A percentile compares a stretch with the other conserved stretches of the same genome.
Evolutionary conservation across 1,140 invertebrate genomes (phyloP).

Genomic region (Drosophila equinoxialis): DNA sequence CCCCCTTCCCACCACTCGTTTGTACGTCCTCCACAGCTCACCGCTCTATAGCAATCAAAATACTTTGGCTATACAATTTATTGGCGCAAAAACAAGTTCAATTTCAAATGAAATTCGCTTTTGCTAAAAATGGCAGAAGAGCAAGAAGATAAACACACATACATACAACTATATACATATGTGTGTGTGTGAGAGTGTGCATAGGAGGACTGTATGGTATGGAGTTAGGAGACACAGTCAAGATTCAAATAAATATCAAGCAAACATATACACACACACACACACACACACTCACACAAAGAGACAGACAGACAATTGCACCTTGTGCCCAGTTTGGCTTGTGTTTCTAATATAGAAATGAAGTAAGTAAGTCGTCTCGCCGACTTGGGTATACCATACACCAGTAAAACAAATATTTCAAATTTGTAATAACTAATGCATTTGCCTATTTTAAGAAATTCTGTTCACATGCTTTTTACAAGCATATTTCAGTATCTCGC

Average conservation of each 20-base stretch:
- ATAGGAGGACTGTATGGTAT: constrained; percentile 43
- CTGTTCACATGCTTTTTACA: no score
- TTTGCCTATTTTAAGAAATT: no score
- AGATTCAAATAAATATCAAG: constrained; percentile 80
- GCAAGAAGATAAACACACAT: constrained; percentile 49
- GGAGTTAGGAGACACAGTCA: constrained; percentile 59
- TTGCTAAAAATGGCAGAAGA: constrained; percentile 45
- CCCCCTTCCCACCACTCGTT: constrained; percentile 15
- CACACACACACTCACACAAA: constrained; percentile 44
- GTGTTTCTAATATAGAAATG: constrained; percentile 79
- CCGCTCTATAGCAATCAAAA: constrained; percentile 61
- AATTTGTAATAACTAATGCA: no score
- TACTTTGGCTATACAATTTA: constrained; percentile 81
- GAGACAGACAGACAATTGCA: constrained; percentile 63
- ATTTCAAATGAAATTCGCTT: constrained; percentile 79
- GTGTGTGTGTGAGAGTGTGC: constrained; percentile 10
- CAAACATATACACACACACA: constrained; percentile 49
- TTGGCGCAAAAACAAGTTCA: constrained; percentile 80
- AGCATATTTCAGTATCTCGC: no score
- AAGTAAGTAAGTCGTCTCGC: no score
- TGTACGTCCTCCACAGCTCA: no score
- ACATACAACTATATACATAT: constrained; percentile 35
- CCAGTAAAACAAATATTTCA: no score
- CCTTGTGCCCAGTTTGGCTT: constrained; percentile 62
- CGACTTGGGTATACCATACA: no score